Percentiles rank a stretch among this genome's conserved stretches.
Conservation (phyloP, 2,888 invertebrate species). For the Petrophora chlorosata region DNA sequence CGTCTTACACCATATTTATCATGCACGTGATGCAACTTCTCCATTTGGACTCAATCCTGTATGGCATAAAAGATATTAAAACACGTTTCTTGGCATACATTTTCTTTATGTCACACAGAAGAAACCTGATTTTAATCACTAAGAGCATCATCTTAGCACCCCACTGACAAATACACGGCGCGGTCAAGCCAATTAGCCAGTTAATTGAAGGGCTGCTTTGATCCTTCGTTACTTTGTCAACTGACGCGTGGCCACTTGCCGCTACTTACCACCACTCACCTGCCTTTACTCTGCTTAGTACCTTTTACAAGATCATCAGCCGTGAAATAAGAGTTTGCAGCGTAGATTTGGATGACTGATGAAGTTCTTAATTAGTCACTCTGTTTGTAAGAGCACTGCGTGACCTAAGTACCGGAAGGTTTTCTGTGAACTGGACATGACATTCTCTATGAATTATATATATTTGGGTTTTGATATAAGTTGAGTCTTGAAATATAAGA, state of each 20-base stretch:
- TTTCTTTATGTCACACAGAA: background rate
- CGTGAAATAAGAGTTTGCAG: constrained; percentile 13
- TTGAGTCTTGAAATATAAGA: too few relatives aligned
- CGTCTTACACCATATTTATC: too few relatives aligned
- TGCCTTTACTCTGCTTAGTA: constrained; percentile 18
- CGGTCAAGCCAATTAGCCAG: constrained; percentile 77
- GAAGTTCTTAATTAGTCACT: background rate
- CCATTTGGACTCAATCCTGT: too few relatives aligned
- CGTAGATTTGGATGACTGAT: constrained; percentile 2
- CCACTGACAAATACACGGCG: constrained; percentile 22
- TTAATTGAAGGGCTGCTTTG: constrained; percentile 69
- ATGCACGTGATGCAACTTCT: too few relatives aligned
- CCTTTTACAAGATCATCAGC: constrained; percentile 3
- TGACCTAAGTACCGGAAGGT: background rate
- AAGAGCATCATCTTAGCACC: constrained; percentile 42
- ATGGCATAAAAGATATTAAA: too few relatives aligned
- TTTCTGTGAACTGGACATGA: background rate
- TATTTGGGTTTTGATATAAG: too few relatives aligned
- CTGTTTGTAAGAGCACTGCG: too few relatives aligned
- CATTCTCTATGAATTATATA: too few relatives aligned
- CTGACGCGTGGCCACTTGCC: constrained; percentile 47
- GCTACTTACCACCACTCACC: constrained; percentile 28
- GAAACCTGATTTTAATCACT: background rate
- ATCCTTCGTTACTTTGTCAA: constrained; percentile 55
- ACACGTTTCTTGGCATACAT: too few relatives aligned